Conservation (phyloP, 1,140 invertebrate species). For the Drosophila pseudoananassae region DNA sequence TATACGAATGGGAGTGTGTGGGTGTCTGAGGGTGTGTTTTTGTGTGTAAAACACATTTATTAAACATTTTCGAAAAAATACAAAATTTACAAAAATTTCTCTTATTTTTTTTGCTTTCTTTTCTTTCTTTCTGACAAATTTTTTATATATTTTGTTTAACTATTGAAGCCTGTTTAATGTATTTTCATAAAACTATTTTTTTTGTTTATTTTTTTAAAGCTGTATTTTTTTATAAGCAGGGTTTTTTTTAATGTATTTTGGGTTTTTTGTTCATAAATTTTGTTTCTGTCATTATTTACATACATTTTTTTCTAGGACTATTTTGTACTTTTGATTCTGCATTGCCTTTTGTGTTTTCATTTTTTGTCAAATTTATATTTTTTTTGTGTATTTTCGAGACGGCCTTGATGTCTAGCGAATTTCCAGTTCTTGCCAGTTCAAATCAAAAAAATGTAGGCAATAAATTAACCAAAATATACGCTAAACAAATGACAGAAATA, state of each 20-base stretch:
- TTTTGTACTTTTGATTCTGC: slow-evolving; percentile 70
- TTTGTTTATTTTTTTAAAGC: slow-evolving; percentile 38
- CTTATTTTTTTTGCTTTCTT: not conserved
- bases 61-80: slow-evolving; percentile 54
- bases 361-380: not conserved
- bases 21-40: slow-evolving; percentile 6
- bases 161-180: slow-evolving; percentile 47
- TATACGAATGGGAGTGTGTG: slow-evolving; percentile 6
- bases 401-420: slow-evolving; percentile 29
- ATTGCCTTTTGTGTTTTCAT: slow-evolving; percentile 15
- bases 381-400: slow-evolving; percentile 10
- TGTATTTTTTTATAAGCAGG: slow-evolving; percentile 26
- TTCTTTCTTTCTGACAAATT: not conserved
- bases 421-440: slow-evolving; percentile 32
- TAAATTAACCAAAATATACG: slow-evolving; percentile 64
- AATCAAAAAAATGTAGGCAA: slow-evolving; percentile 61
- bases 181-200: not conserved
- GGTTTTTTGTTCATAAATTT: not conserved
- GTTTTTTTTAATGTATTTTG: not conserved
- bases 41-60: slow-evolving; percentile 22
- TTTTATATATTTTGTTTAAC: slow-evolving; percentile 8
- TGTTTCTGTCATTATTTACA: not conserved
- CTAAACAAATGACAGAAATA: slow-evolving; percentile 49
- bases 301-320: slow-evolving; percentile 39
- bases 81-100: slow-evolving; percentile 46